Conservation (phyloP, 2,888 invertebrate species). For the Aleiodes testaceus region DNA sequence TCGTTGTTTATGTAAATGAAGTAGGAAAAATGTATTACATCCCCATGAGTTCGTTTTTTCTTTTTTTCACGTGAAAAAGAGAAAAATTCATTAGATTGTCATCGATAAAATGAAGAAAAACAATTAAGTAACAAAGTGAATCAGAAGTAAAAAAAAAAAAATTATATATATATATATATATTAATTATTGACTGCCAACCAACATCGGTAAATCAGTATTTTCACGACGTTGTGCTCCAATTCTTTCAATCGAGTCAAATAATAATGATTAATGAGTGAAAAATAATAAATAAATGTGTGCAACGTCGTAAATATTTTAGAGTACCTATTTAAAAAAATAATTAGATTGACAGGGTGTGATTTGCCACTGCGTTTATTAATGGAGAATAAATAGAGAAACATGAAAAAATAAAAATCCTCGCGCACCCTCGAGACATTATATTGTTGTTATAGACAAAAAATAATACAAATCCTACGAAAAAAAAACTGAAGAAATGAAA, state of each 20-base stretch:
- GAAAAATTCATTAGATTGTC: neutral
- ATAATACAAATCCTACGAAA: slow-evolving; percentile 25
- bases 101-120: slow-evolving; percentile 10
- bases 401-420: neutral
- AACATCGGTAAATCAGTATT: slow-evolving; percentile 45
- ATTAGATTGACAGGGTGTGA: slow-evolving; percentile 12
- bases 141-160: slow-evolving; percentile 14
- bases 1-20: no score
- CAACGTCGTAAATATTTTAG: slow-evolving; percentile 25
- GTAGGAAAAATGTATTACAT: no score
- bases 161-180: slow-evolving; percentile 20
- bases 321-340: slow-evolving; percentile 20
- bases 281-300: neutral
- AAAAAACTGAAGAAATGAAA: slow-evolving; percentile 35
- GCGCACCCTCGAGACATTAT: neutral
- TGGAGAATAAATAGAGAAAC: neutral
- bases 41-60: no score
- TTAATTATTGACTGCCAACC: slow-evolving; percentile 40
- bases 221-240: slow-evolving; percentile 33
- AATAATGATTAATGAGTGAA: neutral
- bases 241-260: no score
- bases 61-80: no score
- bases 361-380: slow-evolving; percentile 10
- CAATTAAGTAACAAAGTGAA: neutral
- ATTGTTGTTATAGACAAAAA: slow-evolving; percentile 50